phyloP scores from a whole-genome alignment of 2,888 invertebrate species.

The Drosophila niveifrons region DNA sequence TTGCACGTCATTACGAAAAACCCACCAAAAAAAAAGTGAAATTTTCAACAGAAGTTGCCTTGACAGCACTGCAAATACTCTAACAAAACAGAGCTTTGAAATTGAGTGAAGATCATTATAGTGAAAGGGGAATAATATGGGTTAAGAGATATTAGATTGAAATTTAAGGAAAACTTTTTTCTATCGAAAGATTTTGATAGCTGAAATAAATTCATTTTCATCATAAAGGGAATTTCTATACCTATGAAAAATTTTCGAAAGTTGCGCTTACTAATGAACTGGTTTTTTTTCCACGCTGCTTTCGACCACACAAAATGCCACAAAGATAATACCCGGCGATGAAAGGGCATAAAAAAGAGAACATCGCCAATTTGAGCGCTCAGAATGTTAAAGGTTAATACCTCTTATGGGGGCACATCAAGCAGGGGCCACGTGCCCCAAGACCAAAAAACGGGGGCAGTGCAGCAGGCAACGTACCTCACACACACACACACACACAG shows the following conservation, averaged over 20 bases:
- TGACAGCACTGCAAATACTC: slow-evolving; percentile 21
- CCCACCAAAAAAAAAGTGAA: slow-evolving; percentile 8
- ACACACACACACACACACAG: slow-evolving; percentile 14
- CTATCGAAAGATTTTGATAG: too few relatives aligned
- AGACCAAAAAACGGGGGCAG: background rate
- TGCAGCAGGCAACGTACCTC: background rate
- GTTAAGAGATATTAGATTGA: too few relatives aligned
- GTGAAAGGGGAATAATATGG: too few relatives aligned
- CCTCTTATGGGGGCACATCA: slow-evolving; percentile 38
- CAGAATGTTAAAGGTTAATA: slow-evolving; percentile 67
- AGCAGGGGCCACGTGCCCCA: background rate
- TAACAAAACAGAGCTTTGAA: slow-evolving; percentile 3
- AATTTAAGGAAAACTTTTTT: too few relatives aligned
- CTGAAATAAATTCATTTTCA: too few relatives aligned
- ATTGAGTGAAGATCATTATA: too few relatives aligned
- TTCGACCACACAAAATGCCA: background rate
- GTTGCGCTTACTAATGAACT: too few relatives aligned
- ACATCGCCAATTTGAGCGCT: slow-evolving; percentile 38
- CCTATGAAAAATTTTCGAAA: too few relatives aligned
- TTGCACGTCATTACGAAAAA: slow-evolving; percentile 68
- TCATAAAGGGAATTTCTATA: too few relatives aligned
- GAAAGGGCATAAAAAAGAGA: slow-evolving; percentile 3
- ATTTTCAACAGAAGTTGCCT: background rate
- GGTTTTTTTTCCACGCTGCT: background rate
- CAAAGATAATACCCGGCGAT: slow-evolving; percentile 7